These are phyloP conservation scores for Trichechus manatus DNA, from an alignment of 2,113 vertebrate genomes.

Conservation along the genomic window DNA sequence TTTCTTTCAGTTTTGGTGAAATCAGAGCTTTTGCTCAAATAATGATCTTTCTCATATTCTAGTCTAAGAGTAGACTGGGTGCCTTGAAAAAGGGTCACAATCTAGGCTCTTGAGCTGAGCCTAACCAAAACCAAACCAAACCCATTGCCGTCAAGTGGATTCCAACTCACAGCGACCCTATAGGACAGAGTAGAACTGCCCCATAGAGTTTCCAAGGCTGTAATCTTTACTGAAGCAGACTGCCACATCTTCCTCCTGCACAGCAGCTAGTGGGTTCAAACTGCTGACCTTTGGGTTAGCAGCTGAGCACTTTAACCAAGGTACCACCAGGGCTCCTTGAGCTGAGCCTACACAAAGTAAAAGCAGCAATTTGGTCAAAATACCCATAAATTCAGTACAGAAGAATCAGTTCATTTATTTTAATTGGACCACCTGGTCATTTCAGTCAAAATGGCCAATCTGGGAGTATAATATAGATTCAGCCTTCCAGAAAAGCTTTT, in stretches of 20 bases:
- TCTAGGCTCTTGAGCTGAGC: neutral
- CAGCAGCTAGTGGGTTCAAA: too few species aligned
- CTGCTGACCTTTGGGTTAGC: too few species aligned
- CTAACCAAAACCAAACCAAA: neutral
- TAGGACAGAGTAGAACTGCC: too few species aligned
- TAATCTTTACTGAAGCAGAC: too few species aligned
- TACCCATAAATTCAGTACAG: neutral
- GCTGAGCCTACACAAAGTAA: neutral
- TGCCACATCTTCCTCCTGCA: too few species aligned
- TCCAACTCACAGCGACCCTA: too few species aligned
- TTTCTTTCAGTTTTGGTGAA: slow-evolving; percentile 58
- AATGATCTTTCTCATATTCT: slow-evolving; percentile 19
- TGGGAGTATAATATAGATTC: neutral
- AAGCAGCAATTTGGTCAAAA: slow-evolving; percentile 31
- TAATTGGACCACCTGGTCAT: slow-evolving; percentile 22
- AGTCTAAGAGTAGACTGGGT: neutral
- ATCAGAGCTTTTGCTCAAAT: slow-evolving; percentile 36
- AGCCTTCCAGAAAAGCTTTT: neutral
- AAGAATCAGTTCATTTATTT: slow-evolving; percentile 7
- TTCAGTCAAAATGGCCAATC: neutral
- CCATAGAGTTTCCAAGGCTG: too few species aligned
- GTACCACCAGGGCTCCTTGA: neutral
- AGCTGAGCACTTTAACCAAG: neutral
- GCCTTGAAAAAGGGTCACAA: neutral
- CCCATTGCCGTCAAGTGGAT: too few species aligned